These are phyloP conservation scores for Embidobia sp. DNA, from an alignment of 2,888 invertebrate genomes.

Conservation along the genomic window DNA sequence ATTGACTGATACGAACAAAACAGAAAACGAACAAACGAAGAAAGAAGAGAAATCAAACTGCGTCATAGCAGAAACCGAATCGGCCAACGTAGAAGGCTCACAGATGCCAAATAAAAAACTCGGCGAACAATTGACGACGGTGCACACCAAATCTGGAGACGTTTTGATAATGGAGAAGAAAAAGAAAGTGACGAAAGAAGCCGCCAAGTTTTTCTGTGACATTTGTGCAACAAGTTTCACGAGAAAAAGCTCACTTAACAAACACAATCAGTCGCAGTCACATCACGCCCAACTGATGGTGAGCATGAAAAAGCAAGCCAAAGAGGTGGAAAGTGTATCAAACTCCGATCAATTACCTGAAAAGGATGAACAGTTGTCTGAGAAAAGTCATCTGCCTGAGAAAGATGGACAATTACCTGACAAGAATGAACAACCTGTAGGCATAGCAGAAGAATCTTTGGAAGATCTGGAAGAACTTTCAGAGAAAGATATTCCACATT, in stretches of 20 bases:
- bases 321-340: conserved; percentile 8
- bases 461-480: conserved; percentile 8
- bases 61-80: too few relatives aligned
- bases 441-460: conserved; percentile 15
- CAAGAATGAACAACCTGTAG: too few relatives aligned
- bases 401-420: too few relatives aligned
- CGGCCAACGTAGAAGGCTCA: too few relatives aligned
- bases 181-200: conserved; percentile 79
- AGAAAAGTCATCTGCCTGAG: too few relatives aligned
- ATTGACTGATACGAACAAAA: too few relatives aligned
- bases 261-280: conserved; percentile 79
- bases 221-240: conserved; percentile 79
- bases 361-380: too few relatives aligned
- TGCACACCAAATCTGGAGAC: conserved; percentile 78
- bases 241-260: conserved; percentile 78
- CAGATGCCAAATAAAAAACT: too few relatives aligned
- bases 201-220: conserved; percentile 77
- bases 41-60: too few relatives aligned
- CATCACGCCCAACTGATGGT: conserved; percentile 74
- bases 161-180: conserved; percentile 79
- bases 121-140: conserved; percentile 76
- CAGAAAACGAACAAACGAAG: too few relatives aligned
- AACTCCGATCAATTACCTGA: too few relatives aligned
- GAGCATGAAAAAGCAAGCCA: conserved; percentile 37
- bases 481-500: too few relatives aligned